Base-by-base conservation (phyloP, 2,797 vertebrate species). In the Acrossocheilus wenchowensis region DNA sequence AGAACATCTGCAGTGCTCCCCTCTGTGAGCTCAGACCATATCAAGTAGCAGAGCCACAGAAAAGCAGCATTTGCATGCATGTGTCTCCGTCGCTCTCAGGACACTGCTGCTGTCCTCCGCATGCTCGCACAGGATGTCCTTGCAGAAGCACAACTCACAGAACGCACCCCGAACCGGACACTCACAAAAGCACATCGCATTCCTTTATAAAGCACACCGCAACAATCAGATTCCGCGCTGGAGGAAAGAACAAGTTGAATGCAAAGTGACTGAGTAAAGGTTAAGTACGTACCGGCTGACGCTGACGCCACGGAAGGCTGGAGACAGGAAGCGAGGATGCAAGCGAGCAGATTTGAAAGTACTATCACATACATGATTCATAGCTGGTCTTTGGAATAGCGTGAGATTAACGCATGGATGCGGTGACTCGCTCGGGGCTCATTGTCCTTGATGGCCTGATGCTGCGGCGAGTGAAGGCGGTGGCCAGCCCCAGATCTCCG, bases 321-420 rank as follows among this genome's bases (percentile, higher is more conserved):
- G 89, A 95, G 93, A 92, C 94, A 91, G 83, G 91, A 92, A 91
- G 94, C 93, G 83, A 94, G 93, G 92, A 94, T 90, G 94, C 94
- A 93, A 92, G 94, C 93, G 93, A 96, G 93, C 93, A 96, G 94
- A 94, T 94, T 95, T 93, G 93, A 92, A 93, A 95, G 92, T 94
- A 94, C 94, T 93, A 94, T 95, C 93, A 95, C 93, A 96, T 92
- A 91, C 96, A 96, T 96, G 95, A 96, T 96, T 95, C 96, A 96
- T 96, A 96, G 95, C 95, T 95, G 94, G 94, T 91, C 81, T 91
- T 88, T 93, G 89, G 92, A 94, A 94, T 90, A 95, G 93, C 79
- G 74, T 69, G 92, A 90, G 92, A 93, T 95, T 91, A 94, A 94
- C 94, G 94, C 92, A 88, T 92, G 92, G 92, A 94, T 91, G 93